Percentiles rank a stretch among this genome's conserved stretches.
Evolutionary conservation across 92 coral and sea anemone genomes (phyloP).

Genomic region (Porites rus): DNA sequence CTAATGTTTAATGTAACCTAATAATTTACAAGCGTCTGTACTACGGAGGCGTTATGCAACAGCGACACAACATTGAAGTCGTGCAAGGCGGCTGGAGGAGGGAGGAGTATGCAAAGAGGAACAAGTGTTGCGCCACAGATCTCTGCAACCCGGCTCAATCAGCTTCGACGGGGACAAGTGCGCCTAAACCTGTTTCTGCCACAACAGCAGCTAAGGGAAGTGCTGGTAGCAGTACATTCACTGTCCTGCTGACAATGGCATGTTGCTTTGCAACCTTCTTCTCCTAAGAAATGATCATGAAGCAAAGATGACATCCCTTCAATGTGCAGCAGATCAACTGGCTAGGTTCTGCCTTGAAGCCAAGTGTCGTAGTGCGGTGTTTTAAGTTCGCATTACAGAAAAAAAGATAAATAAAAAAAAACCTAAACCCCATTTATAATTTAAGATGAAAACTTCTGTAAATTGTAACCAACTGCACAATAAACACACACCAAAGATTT

Average conservation of each 20-base stretch:
- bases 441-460: no score
- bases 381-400: no score
- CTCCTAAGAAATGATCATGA: background rate
- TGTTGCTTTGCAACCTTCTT: background rate
- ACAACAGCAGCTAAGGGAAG: no score
- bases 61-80: background rate
- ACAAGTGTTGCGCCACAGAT: background rate
- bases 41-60: background rate
- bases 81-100: background rate
- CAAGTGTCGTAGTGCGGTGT: no score
- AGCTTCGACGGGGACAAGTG: background rate
- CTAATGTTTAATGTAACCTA: no score
- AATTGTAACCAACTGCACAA: no score
- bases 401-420: no score
- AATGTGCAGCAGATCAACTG: no score
- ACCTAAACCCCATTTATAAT: no score
- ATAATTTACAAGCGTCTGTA: background rate
- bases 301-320: background rate
- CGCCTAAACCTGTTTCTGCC: background rate
- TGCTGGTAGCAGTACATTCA: background rate
- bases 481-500: no score
- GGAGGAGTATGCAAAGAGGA: background rate
- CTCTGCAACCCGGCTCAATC: background rate
- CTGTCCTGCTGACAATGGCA: background rate
- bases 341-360: no score